Conservation (phyloP, 2,888 invertebrate genomes). For the Drosophila tripunctata region DNA sequence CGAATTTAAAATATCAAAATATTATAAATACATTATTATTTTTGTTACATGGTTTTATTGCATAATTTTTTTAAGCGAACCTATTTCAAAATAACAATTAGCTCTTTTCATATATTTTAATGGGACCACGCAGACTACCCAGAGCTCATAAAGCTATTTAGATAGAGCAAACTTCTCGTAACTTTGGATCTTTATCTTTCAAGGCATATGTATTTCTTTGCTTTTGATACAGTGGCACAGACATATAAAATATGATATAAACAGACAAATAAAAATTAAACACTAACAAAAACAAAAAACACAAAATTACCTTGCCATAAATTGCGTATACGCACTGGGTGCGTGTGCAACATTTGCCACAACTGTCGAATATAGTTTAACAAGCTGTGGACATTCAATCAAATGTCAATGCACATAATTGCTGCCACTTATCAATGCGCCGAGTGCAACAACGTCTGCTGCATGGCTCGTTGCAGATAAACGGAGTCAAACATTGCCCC, state of each 20-base stretch:
- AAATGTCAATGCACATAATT: slow-evolving; percentile 49
- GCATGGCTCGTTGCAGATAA: slow-evolving; percentile 39
- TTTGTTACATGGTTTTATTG: no score
- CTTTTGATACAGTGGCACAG: background rate
- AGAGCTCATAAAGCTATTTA: slow-evolving; percentile 6
- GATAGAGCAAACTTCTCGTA: slow-evolving; percentile 7
- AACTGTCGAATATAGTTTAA: slow-evolving; percentile 32
- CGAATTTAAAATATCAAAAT: no score
- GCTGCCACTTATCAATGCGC: slow-evolving; percentile 46
- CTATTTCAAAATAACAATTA: no score
- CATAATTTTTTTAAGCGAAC: no score
- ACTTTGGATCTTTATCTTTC: background rate
- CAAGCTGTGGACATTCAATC: slow-evolving; percentile 54
- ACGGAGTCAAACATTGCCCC: slow-evolving; percentile 61
- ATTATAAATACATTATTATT: no score
- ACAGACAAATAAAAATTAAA: background rate
- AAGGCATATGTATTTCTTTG: background rate
- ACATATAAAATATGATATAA: background rate
- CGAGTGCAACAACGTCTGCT: slow-evolving; percentile 13
- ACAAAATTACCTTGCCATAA: background rate
- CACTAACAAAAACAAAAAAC: background rate
- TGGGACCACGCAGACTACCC: background rate
- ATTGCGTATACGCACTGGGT: slow-evolving; percentile 65
- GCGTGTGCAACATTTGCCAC: slow-evolving; percentile 23
- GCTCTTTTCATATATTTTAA: slow-evolving; percentile 13